phyloP scores from a whole-genome alignment of 2,113 vertebrate genomes.

The Galeopterus variegatus region DNA sequence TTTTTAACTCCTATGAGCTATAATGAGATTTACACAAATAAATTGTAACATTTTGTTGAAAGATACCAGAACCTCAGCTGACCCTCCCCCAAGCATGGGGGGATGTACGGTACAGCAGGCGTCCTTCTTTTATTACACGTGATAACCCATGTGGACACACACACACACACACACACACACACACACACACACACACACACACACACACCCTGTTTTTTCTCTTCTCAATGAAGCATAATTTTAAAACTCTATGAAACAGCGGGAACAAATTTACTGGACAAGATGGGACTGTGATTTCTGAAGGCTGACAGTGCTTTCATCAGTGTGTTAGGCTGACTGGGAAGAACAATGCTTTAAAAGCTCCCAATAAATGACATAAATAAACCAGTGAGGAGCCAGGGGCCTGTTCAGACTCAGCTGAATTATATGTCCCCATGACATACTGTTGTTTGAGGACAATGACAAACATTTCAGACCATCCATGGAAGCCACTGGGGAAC shows the following conservation, averaged over 20 bases:
- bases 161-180: background rate
- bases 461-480: slow-evolving; percentile 80
- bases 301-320: slow-evolving; percentile 77
- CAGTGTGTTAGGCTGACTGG: background rate
- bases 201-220: slow-evolving; percentile 77
- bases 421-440: slow-evolving; percentile 73
- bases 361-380: slow-evolving; percentile 77
- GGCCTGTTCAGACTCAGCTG: slow-evolving; percentile 66
- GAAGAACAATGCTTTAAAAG: slow-evolving; percentile 80
- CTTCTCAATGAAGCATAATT: slow-evolving; percentile 67
- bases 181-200: slow-evolving; percentile 61
- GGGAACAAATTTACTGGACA: slow-evolving; percentile 73
- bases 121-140: too few relatives aligned
- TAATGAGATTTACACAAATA: slow-evolving; percentile 80
- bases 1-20: slow-evolving; percentile 75
- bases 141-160: too few relatives aligned
- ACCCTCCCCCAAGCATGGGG: slow-evolving; percentile 55
- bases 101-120: too few relatives aligned
- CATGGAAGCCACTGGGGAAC: slow-evolving; percentile 52
- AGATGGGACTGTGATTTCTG: slow-evolving; percentile 71
- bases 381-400: slow-evolving; percentile 45
- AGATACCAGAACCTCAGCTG: slow-evolving; percentile 70
- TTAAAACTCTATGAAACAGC: slow-evolving; percentile 81
- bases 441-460: slow-evolving; percentile 56
- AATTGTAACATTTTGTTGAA: slow-evolving; percentile 59